Base-by-base conservation (phyloP, 2,113 vertebrate species). In the Laterallus jamaicensis region DNA sequence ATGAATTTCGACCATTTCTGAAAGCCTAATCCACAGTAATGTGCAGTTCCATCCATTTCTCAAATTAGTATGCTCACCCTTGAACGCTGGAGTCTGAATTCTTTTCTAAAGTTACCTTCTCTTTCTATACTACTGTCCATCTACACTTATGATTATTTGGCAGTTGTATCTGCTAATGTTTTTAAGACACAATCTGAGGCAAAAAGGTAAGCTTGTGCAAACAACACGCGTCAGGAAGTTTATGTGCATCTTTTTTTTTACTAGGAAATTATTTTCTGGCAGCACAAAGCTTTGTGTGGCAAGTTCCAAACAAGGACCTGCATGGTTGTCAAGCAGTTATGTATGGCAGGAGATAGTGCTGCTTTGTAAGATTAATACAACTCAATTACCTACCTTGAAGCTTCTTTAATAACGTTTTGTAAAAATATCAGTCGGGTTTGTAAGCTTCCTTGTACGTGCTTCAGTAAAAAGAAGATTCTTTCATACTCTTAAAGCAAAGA, bases 371-470 rank as follows among this genome's bases (percentile, higher is more conserved):
- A 79, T 32, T 18, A 92, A 60, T 11, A 64, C 15, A 60, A 32
- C 35, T 55, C 49, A 55, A 39, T 52, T 77, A 88, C 80, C 63
- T 98, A 99, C 99, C 99, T 99, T 94, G 99, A 98, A 40, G 99
- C 99, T 97, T 99, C 99, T 97, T 99, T 99, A 97, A 99, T 99
- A 92, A 99, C 98, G 97, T 99, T 99, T 91, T 99, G 99, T 85
- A 99, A 97, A 97, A 99, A 99, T 95, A 99, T 97, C 93, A 99
- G 98, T 82, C 98, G 98, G 5, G 99, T 99, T 89, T 99, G 99
- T 95, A 99, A 97, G 93, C 98, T 99, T 85, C 99, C 99, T 98
- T 99, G 98, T 75, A 99, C 99, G 93, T 99, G 98, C 97, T 99
- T 99, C 97, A 99, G 97, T 96, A 99, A 98, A 94, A 98, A 98